Evolutionary conservation across 2,888 invertebrate genomes (phyloP).

Genomic region (Mamestra brassicae): DNA sequence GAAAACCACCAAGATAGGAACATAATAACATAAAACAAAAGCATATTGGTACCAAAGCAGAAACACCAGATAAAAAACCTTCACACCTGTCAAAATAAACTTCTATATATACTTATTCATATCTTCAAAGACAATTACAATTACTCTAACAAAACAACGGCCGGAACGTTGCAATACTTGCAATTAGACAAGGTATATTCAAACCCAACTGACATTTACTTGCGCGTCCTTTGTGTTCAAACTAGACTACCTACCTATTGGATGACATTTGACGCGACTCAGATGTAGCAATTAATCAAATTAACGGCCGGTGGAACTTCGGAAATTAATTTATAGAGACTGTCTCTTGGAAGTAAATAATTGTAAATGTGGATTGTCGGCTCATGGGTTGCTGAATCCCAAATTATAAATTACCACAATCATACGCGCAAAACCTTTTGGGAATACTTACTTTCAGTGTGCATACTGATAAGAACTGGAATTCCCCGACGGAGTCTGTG

Average conservation of each 20-base stretch:
- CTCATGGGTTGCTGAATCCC: too few species aligned
- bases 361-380: too few species aligned
- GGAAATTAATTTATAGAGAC: neutral
- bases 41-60: too few species aligned
- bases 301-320: neutral
- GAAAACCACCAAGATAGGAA: too few species aligned
- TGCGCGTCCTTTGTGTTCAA: slow-evolving; percentile 31
- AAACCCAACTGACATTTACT: slow-evolving; percentile 31
- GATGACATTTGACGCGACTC: slow-evolving; percentile 38
- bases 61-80: neutral
- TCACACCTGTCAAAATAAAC: neutral
- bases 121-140: slow-evolving; percentile 23
- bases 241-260: slow-evolving; percentile 18
- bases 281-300: slow-evolving; percentile 49
- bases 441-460: too few species aligned
- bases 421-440: neutral
- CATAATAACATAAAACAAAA: neutral
- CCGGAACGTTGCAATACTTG: slow-evolving; percentile 4
- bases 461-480: too few species aligned
- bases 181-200: slow-evolving; percentile 25
- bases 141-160: neutral
- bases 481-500: too few species aligned
- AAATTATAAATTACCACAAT: too few species aligned
- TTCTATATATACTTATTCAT: neutral
- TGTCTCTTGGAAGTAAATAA: too few species aligned